These are phyloP conservation scores for Delphinus delphis DNA, from an alignment of 2,113 vertebrate species.

Conservation along the genomic window DNA sequence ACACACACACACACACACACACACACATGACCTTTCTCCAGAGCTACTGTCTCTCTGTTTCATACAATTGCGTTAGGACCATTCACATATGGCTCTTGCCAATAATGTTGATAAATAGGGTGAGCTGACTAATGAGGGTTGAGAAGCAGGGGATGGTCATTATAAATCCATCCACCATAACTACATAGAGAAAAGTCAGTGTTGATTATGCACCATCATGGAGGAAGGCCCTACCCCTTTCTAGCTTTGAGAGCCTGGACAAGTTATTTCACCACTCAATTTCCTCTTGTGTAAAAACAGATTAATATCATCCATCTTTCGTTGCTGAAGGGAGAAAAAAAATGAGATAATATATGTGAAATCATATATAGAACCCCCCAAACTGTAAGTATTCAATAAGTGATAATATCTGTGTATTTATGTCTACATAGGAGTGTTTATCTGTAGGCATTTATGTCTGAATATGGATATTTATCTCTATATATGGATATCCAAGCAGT, in stretches of 20 bases:
- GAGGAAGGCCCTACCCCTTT: background rate
- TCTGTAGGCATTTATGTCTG: background rate
- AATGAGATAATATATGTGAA: background rate
- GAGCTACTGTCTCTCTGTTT: background rate
- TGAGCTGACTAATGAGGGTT: background rate
- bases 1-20: background rate
- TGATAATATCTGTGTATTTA: background rate
- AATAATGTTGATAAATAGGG: background rate
- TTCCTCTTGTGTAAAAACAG: background rate
- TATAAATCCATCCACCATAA: background rate
- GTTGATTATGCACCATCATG: background rate
- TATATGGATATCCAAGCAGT: conserved; percentile 1
- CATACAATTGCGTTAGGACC: background rate
- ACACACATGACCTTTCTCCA: background rate
- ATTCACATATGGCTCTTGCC: background rate
- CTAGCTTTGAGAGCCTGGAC: background rate
- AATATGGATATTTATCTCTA: conserved; percentile 1
- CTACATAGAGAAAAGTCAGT: background rate
- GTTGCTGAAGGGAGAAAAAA: background rate
- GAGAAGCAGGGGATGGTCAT: background rate
- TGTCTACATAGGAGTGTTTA: background rate
- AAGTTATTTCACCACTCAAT: background rate
- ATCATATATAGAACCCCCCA: background rate
- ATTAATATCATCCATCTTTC: background rate
- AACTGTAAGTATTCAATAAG: background rate